Percentiles rank a stretch among this genome's conserved stretches.
phyloP scores from a whole-genome alignment of 2,888 invertebrate genomes.

The Lycophotia porphyrea region DNA sequence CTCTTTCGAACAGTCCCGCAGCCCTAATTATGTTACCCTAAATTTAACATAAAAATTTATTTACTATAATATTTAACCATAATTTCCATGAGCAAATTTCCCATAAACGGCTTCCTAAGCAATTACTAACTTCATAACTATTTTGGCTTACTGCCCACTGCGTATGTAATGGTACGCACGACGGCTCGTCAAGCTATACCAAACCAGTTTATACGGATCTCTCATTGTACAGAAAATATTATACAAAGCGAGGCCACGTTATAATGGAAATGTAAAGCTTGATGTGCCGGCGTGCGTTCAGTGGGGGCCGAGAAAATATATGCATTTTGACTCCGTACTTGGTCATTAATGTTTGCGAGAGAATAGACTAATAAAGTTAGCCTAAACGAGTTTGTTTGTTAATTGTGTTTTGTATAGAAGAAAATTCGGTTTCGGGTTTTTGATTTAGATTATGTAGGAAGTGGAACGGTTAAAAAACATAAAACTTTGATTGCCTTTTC shows the following conservation, averaged over 20 bases:
- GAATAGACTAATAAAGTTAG: conserved; percentile 54
- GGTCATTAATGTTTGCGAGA: conserved; percentile 65
- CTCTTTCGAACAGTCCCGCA: too few relatives aligned
- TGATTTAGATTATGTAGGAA: neutral
- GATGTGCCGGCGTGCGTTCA: too few relatives aligned
- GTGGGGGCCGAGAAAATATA: conserved; percentile 64
- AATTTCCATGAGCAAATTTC: conserved; percentile 49
- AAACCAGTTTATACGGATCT: too few relatives aligned
- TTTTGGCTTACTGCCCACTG: conserved; percentile 74
- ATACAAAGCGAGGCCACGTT: too few relatives aligned
- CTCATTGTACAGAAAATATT: too few relatives aligned
- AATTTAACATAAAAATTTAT: neutral
- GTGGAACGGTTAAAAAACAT: neutral
- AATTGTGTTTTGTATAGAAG: conserved; percentile 32
- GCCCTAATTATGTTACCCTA: neutral
- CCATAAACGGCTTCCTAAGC: conserved; percentile 67
- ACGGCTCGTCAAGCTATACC: too few relatives aligned
- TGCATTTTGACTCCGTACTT: conserved; percentile 61
- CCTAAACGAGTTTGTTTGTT: conserved; percentile 35
- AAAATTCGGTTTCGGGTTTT: conserved; percentile 16
- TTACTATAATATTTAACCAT: conserved; percentile 17
- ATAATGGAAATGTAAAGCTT: too few relatives aligned
- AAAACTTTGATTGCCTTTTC: neutral
- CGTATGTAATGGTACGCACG: conserved; percentile 57
- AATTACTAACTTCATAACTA: conserved; percentile 73